Base-by-base conservation (phyloP, 2,113 vertebrate genomes). In the Antigone vipio region DNA sequence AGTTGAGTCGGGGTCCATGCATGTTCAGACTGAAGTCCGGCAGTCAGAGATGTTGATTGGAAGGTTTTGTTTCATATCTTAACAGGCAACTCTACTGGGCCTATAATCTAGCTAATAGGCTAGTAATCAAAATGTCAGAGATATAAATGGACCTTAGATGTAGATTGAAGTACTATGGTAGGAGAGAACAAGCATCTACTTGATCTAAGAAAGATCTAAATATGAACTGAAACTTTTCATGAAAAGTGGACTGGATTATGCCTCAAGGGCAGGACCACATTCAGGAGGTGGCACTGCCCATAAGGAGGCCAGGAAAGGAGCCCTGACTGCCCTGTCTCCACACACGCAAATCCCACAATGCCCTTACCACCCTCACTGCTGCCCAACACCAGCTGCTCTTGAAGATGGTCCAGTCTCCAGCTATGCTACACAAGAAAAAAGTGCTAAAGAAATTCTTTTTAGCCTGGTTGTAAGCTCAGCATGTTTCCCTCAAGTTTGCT, bases 321-420 rank as follows among this genome's bases (percentile, higher is more conserved):
- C 4, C 1, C 1, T 12, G 45, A 30, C 11, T 69, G 15, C 19
- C 11, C 24, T 29, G 9, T 34, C 26, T 73, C 30, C 27, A n/a
- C 9, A 47, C 30, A 47, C 64, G 11, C 7, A 81, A 60, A 77
- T 2, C 16, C 21, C 11, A 10, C 14, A 56, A 12, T 11, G 2
- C 2, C 9, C 9, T 72, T 83, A 24, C 38, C 49, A 64, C 11
- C 4, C 6, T 1, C 27, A 27, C 11, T 1, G 0, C 42, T n/a
- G 15, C 30, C 7, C 18, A 22, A 21, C 1, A 3, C 15, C 21
- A 60, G 11, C 14, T 67, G 19, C 21, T 63, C 10, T 59, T 66
- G 19, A 29, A 22, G 7, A 32, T 2, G 18, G 8, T n/a, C n/a
- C 9, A 22, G 23, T 11, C 23, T 82, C 22, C 26, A 90, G 21